Percentiles rank a stretch among this genome's conserved stretches.
Evolutionary conservation across 2,888 invertebrate genomes (phyloP).

Genomic region (Xanthostigma xanthostigma): DNA sequence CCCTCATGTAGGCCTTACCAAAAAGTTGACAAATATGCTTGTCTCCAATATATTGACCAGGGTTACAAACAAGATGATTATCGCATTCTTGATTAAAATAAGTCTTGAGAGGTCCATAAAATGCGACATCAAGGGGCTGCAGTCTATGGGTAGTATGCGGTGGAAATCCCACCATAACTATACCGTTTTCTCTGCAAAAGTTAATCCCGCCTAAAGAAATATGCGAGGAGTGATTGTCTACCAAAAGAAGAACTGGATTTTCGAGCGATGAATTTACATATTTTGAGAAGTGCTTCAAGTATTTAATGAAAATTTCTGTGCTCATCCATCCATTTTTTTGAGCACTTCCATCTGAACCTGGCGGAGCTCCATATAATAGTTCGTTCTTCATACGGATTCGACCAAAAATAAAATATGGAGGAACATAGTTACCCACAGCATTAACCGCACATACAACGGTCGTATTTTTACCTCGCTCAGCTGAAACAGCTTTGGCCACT

Average conservation of each 20-base stretch:
- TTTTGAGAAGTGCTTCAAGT: slow-evolving; percentile 16
- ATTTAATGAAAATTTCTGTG: slow-evolving; percentile 14
- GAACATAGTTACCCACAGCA: slow-evolving; percentile 14
- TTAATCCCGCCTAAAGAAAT: slow-evolving; percentile 14
- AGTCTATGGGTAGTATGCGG: slow-evolving; percentile 17
- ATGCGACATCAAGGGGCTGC: slow-evolving; percentile 16
- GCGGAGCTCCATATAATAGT: slow-evolving; percentile 13
- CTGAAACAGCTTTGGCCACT: slow-evolving; percentile 12
- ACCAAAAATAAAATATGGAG: slow-evolving; percentile 14
- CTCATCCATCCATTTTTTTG: slow-evolving; percentile 15
- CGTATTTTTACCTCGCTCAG: slow-evolving; percentile 12
- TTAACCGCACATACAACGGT: too few species aligned
- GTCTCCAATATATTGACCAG: too few species aligned
- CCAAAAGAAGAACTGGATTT: slow-evolving; percentile 12
- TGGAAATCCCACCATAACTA: slow-evolving; percentile 15
- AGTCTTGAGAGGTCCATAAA: slow-evolving; percentile 19
- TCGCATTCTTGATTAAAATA: too few species aligned
- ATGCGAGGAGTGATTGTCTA: slow-evolving; percentile 16
- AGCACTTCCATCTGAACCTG: slow-evolving; percentile 11
- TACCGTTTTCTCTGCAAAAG: slow-evolving; percentile 13
- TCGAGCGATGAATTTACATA: slow-evolving; percentile 11
- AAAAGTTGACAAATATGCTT: too few species aligned
- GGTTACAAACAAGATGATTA: too few species aligned
- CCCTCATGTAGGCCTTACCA: too few species aligned
- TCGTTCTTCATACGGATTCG: slow-evolving; percentile 11